Base-by-base conservation (phyloP, 2,113 vertebrate species). In the Triplophysa siluroides region DNA sequence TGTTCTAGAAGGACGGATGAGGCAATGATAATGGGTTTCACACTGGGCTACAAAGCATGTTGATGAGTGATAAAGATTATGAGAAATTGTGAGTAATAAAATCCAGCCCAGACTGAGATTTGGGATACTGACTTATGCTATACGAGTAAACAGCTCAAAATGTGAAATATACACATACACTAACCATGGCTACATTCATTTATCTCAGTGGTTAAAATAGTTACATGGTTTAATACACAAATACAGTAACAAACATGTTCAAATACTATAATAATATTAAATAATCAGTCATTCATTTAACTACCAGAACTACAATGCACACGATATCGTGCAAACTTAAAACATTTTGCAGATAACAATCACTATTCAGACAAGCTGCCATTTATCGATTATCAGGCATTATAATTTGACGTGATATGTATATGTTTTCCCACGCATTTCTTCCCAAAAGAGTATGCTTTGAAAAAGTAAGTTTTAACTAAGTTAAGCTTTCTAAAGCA, bases 1-100 rank as follows among this genome's bases (percentile, higher is more conserved):
- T 73, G 68, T 81, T 33, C 64, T 73, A 47, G 70, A 56, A 75
- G 60, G 79, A 60, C 67, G 73, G 73, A 52, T 75, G 58, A 41
- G 18, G 60, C 66, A 62, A 78, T 16, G 52, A 71, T 54, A 64
- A 63, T 65, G 23, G 60, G 23, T 67, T 41, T 72, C 74, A 64
- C 54, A 72, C 73, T 50, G 26, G 45, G 73, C 61, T 63, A 12
- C 18, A 75, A 75, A 75, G 60, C 16, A 75, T 62, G 47, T 65
- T 8, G 18, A 54, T 77, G 61, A 54, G 38, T 65, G 12, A 65
- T 45, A 77, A 63, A 75, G 13, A 41, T n/a, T 38, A 47, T 75
- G 47, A 66, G 74, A 45, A 9, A 18, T 33, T 47, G 24, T 47
- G 19, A 26, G 62, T 23, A 65, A 52, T 52, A 52, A 50, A 63